Evolutionary conservation across 2,113 vertebrate genomes (phyloP), one percentile per base, ranked within the genome.

Genomic region (Plecturocebus donacophilus): DNA sequence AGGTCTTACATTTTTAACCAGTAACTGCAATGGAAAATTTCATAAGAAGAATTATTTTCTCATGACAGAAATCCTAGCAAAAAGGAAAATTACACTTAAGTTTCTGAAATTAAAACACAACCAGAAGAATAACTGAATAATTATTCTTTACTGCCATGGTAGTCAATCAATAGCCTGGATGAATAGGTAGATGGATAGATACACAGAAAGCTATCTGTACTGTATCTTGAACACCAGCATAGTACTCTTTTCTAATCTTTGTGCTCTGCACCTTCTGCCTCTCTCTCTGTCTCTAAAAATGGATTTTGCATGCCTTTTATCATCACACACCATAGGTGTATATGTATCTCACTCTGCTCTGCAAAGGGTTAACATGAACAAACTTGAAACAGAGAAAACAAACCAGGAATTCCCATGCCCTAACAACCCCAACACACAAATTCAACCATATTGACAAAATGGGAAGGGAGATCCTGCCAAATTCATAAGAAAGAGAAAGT

Each of bases 101-200:
- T 87, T 58, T 96, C 81, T 87, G 30, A 77, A 92, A 85, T 95
- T 85, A 58, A 89, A 96, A 52, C 83, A 77, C 30, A 97, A 47
- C 56, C 38, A 66, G 47, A 96, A 97, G 54, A 90, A 91, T 40
- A 95, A 68, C 9, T 45, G n/a, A 73, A n/a, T 16, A 77, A 56
- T 66, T 94, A 73, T 32, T 96, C 56, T 73, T 96, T 30, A 76
- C 12, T 92, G 27, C 12, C 71, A 25, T 49, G 9, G 32, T 32
- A 75, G 17, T 71, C 5, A 64, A 40, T 64, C 23, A 21, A 56
- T 21, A 95, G 9, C 38, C 6, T 1, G 32, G 64, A 90, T 56
- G 66, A 68, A 89, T 52, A 94, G 0, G 11, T 19, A 54, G 30
- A 20, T 54, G 87, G 64, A 38, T 47, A 76, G 8, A 68, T 56